Evolutionary conservation across 2,888 invertebrate genomes (phyloP), one percentile per base, ranked within the genome.

Genomic region (Scaptomyza reducta): DNA sequence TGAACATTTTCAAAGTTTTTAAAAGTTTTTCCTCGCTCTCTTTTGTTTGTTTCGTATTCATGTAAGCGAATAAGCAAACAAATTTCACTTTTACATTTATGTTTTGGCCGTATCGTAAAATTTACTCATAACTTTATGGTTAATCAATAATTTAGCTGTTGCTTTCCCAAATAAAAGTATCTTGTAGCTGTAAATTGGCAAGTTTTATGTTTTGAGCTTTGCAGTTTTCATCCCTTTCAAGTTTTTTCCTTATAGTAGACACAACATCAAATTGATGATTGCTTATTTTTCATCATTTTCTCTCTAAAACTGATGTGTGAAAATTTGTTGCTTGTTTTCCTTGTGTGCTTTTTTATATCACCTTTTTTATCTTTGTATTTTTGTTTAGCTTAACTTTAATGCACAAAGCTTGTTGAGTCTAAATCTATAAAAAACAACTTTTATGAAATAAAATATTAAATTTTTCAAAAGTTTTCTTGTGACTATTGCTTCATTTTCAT

Each of bases 121-220:
- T 47, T 54, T 42, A 14, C 29, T 33, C 22, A 31, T 18, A 13
- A 57, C 33, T 27, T 38, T 69, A 62, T 53, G 56, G 69, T 49
- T 77, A 73, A 77, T 74, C 69, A 76, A 74, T 76, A 77, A 58
- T 63, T 44, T 49, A 44, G 5, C 29, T 62, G 14, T 51, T 68
- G 53, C 22, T 22, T 45, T 44, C 25, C 27, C 27, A 27, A 27
- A 27, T n/a, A 14, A 54, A 42, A 35, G 31, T 10, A 42, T 41
- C 9, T 33, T 68, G 29, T 54, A 38, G 35, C 40, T 59, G 56
- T 70, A 65, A 75, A 74, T 59, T 57, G 60, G 47, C 55, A 63
- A 63, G 42, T 55, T 74, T 68, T 41, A 3, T 38, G 51, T 55
- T 70, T 55, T 70, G 40, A 40, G 10, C 14, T 42, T 13, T 41